phyloP scores from a whole-genome alignment of 2,797 vertebrate species.

The Periparus ater region DNA sequence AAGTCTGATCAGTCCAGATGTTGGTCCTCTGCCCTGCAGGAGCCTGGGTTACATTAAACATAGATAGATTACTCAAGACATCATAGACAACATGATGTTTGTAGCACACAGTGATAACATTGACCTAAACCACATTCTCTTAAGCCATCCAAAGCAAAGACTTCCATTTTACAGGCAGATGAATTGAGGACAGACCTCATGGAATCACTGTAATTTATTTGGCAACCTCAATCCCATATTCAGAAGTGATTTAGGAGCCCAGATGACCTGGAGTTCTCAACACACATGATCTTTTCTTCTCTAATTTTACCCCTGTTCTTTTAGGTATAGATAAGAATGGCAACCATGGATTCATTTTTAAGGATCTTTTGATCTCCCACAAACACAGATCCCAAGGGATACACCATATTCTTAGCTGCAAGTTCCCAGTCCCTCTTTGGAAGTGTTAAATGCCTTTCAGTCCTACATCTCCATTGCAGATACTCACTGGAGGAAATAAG shows the following conservation, averaged over 20 bases:
- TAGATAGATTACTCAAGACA: not conserved
- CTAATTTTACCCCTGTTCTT: not conserved
- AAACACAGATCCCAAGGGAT: not conserved
- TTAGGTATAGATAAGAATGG: not conserved
- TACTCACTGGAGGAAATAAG: not conserved
- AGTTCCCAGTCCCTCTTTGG: not conserved
- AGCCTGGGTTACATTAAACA: not conserved
- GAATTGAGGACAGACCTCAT: not conserved
- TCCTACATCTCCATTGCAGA: not conserved
- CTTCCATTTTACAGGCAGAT: not conserved
- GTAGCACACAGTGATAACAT: not conserved
- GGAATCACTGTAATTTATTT: not conserved
- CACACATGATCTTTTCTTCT: not conserved
- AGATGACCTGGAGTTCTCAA: not conserved
- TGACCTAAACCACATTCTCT: not conserved
- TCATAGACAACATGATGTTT: not conserved
- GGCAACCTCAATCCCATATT: not conserved
- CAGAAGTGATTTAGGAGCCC: not conserved
- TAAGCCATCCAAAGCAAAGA: not conserved
- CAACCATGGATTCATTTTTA: not conserved
- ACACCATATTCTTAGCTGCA: not conserved
- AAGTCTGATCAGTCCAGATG: not conserved
- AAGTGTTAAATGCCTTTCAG: not conserved
- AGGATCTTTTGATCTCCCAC: not conserved
- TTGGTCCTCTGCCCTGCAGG: not conserved